Conservation (phyloP, 2,113 vertebrate species). For the Ammodytes dubius region DNA sequence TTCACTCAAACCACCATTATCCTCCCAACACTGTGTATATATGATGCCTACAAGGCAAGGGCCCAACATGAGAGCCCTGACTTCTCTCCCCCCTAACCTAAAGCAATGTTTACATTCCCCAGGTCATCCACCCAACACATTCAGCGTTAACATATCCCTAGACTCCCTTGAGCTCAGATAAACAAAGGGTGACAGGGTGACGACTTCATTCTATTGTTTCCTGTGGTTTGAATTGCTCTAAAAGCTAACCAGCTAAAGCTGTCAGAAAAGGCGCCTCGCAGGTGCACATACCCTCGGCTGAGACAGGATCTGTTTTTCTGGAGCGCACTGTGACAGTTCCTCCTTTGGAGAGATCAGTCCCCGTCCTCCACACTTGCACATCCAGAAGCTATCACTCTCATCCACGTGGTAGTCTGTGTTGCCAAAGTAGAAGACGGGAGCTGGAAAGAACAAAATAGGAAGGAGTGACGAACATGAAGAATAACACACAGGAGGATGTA, state of each 20-base stretch:
- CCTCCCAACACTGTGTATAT: slow-evolving; percentile 37
- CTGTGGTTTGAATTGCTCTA: slow-evolving; percentile 42
- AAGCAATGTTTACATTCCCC: slow-evolving; percentile 76
- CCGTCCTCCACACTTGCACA: slow-evolving; percentile 91
- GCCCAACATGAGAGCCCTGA: slow-evolving; percentile 16
- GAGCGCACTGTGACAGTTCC: slow-evolving; percentile 92
- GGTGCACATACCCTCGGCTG: slow-evolving; percentile 89
- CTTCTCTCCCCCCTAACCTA: slow-evolving; percentile 14
- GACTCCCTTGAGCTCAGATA: slow-evolving; percentile 42
- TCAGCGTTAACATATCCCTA: slow-evolving; percentile 38
- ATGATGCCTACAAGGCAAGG: slow-evolving; percentile 11
- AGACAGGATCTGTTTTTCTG: slow-evolving; percentile 89
- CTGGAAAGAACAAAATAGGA: slow-evolving; percentile 74
- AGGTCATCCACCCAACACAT: slow-evolving; percentile 48
- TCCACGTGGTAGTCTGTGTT: slow-evolving; percentile 88
- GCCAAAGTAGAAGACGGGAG: slow-evolving; percentile 93
- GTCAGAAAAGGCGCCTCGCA: slow-evolving; percentile 21
- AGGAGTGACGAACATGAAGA: slow-evolving; percentile 17
- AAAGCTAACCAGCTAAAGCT: slow-evolving; percentile 32
- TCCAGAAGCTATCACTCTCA: slow-evolving; percentile 91
- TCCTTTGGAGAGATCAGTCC: slow-evolving; percentile 90
- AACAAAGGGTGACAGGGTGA: slow-evolving; percentile 59
- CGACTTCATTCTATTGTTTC: slow-evolving; percentile 60
- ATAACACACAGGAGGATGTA: slow-evolving; percentile 19
- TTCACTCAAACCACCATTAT: slow-evolving; percentile 45